Conservation (phyloP, 1,140 invertebrate genomes). For the Leptinotarsa defecta region DNA sequence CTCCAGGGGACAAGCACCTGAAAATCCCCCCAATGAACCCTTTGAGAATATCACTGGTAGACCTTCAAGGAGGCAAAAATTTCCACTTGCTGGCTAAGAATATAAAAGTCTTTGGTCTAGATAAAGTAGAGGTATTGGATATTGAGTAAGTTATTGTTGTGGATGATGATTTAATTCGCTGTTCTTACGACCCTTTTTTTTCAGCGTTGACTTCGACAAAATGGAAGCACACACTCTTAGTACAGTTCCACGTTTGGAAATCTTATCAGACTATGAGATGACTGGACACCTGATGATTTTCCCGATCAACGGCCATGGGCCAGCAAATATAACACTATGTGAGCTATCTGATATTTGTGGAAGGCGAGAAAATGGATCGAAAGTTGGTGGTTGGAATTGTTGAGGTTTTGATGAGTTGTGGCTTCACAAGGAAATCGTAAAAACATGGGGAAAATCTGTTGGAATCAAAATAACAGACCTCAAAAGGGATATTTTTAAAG, state of each 20-base stretch:
- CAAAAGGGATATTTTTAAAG: too few species aligned
- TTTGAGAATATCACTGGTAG: not conserved
- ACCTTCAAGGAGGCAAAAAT: not conserved
- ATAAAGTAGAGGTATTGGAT: not conserved
- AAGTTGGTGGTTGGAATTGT: not conserved
- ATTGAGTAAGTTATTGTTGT: constrained; percentile 15
- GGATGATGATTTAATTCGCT: not conserved
- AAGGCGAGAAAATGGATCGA: too few species aligned
- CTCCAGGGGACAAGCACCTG: not conserved
- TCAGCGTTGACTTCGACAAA: constrained; percentile 12
- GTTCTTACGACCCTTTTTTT: not conserved
- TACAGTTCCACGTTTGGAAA: not conserved
- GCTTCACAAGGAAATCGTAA: too few species aligned
- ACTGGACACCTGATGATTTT: not conserved
- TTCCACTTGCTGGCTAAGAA: not conserved
- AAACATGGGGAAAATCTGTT: too few species aligned
- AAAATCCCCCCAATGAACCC: not conserved
- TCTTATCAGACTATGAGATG: not conserved
- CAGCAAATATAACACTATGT: constrained; percentile 12
- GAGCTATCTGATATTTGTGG: not conserved
- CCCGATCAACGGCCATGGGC: not conserved
- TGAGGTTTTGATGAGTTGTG: not conserved
- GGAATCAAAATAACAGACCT: too few species aligned
- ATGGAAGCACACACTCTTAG: not conserved
- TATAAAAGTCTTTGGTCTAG: not conserved